phyloP scores from a whole-genome alignment of 64 coral and sea anemone genomes.

The Cladopsammia gracilis region DNA sequence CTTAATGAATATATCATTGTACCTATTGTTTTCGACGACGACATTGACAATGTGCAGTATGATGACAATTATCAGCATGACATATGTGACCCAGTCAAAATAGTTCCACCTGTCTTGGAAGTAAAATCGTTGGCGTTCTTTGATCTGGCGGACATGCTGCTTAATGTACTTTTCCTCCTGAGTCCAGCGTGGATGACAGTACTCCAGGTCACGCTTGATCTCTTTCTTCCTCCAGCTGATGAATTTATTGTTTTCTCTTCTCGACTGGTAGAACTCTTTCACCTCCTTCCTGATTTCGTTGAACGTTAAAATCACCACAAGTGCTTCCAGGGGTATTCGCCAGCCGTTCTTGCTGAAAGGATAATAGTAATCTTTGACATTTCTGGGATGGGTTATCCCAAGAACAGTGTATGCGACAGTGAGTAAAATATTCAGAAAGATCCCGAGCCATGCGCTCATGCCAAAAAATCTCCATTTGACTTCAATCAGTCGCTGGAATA shows the following conservation, averaged over 20 bases:
- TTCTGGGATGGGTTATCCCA: neutral
- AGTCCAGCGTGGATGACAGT: slow-evolving; percentile 79
- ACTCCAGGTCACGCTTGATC: slow-evolving; percentile 63
- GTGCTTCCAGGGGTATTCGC: slow-evolving; percentile 73
- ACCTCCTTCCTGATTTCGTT: slow-evolving; percentile 89
- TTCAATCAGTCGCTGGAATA: slow-evolving; percentile 55
- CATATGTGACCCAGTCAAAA: slow-evolving; percentile 75
- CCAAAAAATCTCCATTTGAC: slow-evolving; percentile 48
- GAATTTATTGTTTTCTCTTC: slow-evolving; percentile 57
- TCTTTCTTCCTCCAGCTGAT: slow-evolving; percentile 69
- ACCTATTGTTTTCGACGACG: slow-evolving; percentile 43
- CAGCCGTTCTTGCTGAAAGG: slow-evolving; percentile 59
- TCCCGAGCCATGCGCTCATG: slow-evolving; percentile 19
- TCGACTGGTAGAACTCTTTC: slow-evolving; percentile 65
- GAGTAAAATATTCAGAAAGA: slow-evolving; percentile 39
- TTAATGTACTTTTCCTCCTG: slow-evolving; percentile 79
- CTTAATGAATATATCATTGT: slow-evolving; percentile 68
- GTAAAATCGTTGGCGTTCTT: slow-evolving; percentile 38
- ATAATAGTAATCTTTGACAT: slow-evolving; percentile 7
- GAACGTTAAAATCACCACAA: slow-evolving; percentile 73
- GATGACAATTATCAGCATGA: slow-evolving; percentile 71
- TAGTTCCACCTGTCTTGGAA: slow-evolving; percentile 87
- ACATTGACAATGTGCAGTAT: slow-evolving; percentile 68
- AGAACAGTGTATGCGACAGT: slow-evolving; percentile 44
- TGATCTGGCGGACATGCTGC: slow-evolving; percentile 41